Percentiles rank a stretch among this genome's conserved stretches.
phyloP scores from a whole-genome alignment of 30 jellyfish, hydroid and myxozoan genomes.

The Aurelia aurita region DNA sequence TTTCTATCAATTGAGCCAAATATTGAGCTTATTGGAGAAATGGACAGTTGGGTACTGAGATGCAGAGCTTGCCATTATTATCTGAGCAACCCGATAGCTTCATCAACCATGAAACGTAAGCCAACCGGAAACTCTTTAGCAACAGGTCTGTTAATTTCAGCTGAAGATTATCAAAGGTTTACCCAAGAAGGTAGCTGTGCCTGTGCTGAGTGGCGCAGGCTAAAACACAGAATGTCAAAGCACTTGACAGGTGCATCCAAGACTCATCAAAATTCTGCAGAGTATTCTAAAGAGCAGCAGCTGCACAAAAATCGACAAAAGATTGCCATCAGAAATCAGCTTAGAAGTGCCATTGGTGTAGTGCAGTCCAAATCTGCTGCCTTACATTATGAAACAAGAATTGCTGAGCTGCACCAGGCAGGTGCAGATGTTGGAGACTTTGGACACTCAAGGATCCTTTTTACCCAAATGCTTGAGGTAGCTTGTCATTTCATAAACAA shows the following conservation, averaged over 20 bases:
- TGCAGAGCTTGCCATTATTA: no score
- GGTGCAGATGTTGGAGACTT: constrained; percentile 41
- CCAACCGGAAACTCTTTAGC: no score
- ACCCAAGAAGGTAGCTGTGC: no score
- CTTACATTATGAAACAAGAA: constrained; percentile 27
- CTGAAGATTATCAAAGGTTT: no score
- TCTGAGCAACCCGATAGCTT: no score
- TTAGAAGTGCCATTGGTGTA: constrained; percentile 25
- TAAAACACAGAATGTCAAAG: not conserved
- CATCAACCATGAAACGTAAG: no score
- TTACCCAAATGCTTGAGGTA: constrained; percentile 24
- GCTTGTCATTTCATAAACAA: constrained; percentile 15
- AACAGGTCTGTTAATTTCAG: no score
- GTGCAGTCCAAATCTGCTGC: no score
- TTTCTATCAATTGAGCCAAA: no score
- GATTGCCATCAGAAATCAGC: constrained; percentile 16
- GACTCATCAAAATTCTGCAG: not conserved
- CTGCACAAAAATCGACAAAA: not conserved
- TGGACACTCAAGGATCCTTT: constrained; percentile 41
- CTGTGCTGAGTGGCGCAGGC: not conserved
- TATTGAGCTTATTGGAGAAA: no score
- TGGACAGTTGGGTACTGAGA: no score
- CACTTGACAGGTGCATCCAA: constrained; percentile 20
- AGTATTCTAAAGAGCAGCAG: not conserved
- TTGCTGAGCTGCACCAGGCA: constrained; percentile 33